Evolutionary conservation across 1,140 invertebrate species (phyloP).

Genomic region (Stegodyphus dumicola): DNA sequence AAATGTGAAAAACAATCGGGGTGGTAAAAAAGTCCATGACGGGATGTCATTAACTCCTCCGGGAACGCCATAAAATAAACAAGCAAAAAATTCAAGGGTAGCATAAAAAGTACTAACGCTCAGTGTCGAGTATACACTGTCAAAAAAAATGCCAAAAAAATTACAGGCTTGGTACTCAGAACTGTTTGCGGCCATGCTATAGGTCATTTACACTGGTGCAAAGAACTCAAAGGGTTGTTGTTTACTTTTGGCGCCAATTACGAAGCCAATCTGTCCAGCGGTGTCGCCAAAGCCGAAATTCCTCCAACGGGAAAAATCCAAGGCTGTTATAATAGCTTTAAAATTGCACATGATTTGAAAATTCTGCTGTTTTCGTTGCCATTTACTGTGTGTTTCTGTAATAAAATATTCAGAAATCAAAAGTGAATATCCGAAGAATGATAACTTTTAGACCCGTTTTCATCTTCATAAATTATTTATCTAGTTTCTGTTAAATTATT

Average conservation of each 20-base stretch:
- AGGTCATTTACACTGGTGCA: constrained; percentile 42
- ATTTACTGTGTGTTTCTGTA: no score
- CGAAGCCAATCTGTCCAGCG: not conserved
- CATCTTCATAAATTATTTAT: no score
- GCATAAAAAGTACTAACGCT: not conserved
- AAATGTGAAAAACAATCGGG: no score
- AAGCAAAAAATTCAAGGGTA: constrained; percentile 4
- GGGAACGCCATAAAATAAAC: not conserved
- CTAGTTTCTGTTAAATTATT: no score
- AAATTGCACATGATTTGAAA: no score
- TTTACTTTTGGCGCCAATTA: constrained; percentile 34
- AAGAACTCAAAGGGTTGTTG: constrained; percentile 51
- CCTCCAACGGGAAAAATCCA: no score
- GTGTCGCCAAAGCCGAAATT: not conserved
- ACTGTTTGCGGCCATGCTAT: constrained; percentile 20
- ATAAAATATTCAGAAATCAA: no score
- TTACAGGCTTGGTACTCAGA: constrained; percentile 15
- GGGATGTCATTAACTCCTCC: constrained; percentile 40
- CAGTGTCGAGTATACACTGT: constrained; percentile 16
- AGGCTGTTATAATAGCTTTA: no score
- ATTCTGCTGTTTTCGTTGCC: no score
- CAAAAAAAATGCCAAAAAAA: constrained; percentile 14
- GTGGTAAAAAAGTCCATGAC: no score
- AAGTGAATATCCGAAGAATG: no score
- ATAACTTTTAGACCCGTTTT: no score